Evolutionary conservation across 2,797 vertebrate genomes (phyloP).

Genomic region (Rhabdophis nuchalis): DNA sequence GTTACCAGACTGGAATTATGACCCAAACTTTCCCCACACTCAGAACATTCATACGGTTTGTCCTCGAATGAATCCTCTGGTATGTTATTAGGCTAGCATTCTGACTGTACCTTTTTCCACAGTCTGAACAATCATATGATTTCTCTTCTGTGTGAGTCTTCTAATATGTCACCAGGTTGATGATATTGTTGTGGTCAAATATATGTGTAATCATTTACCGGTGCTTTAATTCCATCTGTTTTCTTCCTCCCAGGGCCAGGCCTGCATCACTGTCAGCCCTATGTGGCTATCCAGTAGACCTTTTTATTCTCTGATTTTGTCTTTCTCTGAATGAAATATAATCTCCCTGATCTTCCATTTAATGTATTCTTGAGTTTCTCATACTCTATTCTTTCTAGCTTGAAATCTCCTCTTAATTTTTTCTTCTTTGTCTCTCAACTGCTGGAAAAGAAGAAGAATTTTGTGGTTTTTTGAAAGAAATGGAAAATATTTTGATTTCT

Average conservation of each 20-base stretch:
- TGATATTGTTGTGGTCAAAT: not conserved
- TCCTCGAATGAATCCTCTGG: no score
- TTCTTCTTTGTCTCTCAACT: not conserved
- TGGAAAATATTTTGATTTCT: not conserved
- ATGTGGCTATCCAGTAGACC: no score
- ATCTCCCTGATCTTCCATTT: not conserved
- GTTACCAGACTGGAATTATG: rapidly evolving
- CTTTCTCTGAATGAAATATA: not conserved
- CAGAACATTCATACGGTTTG: not conserved
- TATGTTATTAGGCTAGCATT: no score
- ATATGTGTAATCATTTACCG: no score
- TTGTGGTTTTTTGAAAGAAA: not conserved
- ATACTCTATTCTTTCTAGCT: not conserved
- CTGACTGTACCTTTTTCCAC: no score
- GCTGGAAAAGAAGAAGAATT: not conserved
- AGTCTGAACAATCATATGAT: no score
- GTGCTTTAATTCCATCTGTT: no score
- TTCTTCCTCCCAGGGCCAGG: no score
- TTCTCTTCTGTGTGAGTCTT: not conserved
- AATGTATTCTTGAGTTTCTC: not conserved
- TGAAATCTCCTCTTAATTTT: not conserved
- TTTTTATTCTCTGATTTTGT: no score
- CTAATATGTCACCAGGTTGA: not conserved
- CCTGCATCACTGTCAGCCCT: no score
- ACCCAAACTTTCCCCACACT: not conserved